These are phyloP conservation scores for Xestia ashworthii DNA, from an alignment of 2,888 invertebrate species.

Conservation along the genomic window DNA sequence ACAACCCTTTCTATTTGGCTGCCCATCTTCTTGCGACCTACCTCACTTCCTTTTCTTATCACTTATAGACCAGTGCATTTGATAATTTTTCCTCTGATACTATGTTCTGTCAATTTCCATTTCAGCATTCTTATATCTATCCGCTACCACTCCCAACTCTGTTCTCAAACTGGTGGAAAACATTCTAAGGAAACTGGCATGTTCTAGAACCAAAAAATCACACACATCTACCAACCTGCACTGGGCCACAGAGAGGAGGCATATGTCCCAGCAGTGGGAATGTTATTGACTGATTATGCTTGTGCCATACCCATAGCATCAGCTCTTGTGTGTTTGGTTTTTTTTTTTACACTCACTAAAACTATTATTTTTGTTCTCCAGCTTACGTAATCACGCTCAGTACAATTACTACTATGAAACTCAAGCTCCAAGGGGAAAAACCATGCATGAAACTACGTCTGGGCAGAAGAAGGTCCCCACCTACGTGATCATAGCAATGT, in stretches of 20 bases:
- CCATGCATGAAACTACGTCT: not conserved
- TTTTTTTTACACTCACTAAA: not conserved
- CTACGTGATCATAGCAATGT: slow-evolving; percentile 90
- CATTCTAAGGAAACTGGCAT: too few species aligned
- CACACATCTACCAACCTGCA: too few species aligned
- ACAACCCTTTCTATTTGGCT: too few species aligned
- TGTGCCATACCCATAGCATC: too few species aligned
- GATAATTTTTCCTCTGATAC: not conserved
- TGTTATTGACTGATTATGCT: too few species aligned
- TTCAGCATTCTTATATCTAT: too few species aligned
- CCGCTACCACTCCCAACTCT: too few species aligned
- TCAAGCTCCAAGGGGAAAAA: slow-evolving; percentile 50
- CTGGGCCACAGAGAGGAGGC: too few species aligned
- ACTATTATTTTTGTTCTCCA: slow-evolving; percentile 63
- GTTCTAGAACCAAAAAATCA: too few species aligned
- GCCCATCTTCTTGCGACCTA: not conserved
- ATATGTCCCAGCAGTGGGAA: too few species aligned
- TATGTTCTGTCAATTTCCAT: not conserved
- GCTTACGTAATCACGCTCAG: slow-evolving; percentile 75
- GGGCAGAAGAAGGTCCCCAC: slow-evolving; percentile 90
- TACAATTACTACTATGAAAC: slow-evolving; percentile 76
- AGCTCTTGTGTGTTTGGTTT: not conserved
- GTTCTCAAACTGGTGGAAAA: too few species aligned
- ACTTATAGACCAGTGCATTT: not conserved
- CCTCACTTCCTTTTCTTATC: not conserved